phyloP scores from a whole-genome alignment of 2,888 invertebrate genomes.

The Volucella inanis region DNA sequence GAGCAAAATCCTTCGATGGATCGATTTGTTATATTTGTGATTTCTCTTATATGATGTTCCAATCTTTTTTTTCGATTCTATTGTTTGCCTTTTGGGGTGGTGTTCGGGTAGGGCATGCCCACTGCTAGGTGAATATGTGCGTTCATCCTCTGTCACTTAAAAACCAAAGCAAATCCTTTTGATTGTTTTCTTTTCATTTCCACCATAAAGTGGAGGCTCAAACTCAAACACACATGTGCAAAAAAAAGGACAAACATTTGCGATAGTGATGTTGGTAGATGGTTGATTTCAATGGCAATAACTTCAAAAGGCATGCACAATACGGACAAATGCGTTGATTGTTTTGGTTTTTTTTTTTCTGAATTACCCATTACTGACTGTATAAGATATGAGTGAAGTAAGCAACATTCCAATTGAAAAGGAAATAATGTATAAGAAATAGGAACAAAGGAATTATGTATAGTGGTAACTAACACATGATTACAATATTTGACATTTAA shows the following conservation, averaged over 20 bases:
- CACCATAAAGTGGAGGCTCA: slow-evolving; percentile 38
- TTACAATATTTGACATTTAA: slow-evolving; percentile 60
- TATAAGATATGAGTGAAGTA: not conserved
- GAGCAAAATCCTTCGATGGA: slow-evolving; percentile 58
- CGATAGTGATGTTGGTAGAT: not conserved
- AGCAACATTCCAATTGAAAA: slow-evolving; percentile 33
- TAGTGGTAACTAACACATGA: slow-evolving; percentile 50
- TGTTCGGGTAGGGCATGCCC: not conserved
- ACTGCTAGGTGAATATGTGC: not conserved
- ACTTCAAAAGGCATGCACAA: slow-evolving; percentile 21
- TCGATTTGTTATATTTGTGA: slow-evolving; percentile 60
- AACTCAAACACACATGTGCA: slow-evolving; percentile 1
- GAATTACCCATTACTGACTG: slow-evolving; percentile 38
- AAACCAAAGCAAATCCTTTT: slow-evolving; percentile 53
- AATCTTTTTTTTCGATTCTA: not conserved
- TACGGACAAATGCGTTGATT: slow-evolving; percentile 34
- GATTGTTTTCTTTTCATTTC: slow-evolving; percentile 64
- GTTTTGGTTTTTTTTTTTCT: slow-evolving; percentile 49
- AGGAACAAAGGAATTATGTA: slow-evolving; percentile 2
- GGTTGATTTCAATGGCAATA: not conserved
- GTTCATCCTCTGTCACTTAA: slow-evolving; percentile 43
- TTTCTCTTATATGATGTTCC: slow-evolving; percentile 34
- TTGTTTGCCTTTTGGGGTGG: slow-evolving; percentile 19
- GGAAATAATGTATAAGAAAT: slow-evolving; percentile 20
- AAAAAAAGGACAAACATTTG: not conserved